Conservation (phyloP, 2,113 vertebrate species). For the Tapirus terrestris region DNA sequence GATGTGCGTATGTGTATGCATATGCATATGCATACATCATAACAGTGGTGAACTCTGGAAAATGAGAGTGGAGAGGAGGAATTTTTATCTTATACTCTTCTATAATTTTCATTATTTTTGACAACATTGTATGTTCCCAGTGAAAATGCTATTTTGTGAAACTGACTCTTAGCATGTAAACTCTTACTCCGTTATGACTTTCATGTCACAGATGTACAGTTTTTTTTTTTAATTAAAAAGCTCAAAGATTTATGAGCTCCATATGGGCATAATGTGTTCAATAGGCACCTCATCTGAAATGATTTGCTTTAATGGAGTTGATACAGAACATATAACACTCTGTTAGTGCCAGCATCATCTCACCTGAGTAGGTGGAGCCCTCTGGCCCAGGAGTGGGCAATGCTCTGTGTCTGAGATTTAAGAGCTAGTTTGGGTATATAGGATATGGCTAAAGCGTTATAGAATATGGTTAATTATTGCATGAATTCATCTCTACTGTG, state of each 20-base stretch:
- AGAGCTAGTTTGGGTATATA: background rate
- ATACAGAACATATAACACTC: background rate
- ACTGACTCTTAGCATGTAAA: slow-evolving; percentile 77
- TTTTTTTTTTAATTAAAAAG: background rate
- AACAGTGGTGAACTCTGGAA: background rate
- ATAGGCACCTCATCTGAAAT: background rate
- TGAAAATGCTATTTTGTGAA: slow-evolving; percentile 79
- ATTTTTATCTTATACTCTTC: background rate
- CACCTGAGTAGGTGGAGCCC: background rate
- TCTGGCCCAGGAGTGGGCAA: background rate
- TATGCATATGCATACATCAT: background rate
- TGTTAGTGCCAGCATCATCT: background rate
- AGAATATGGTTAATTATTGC: background rate
- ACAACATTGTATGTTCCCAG: slow-evolving; percentile 57
- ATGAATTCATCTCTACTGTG: background rate
- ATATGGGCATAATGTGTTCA: background rate
- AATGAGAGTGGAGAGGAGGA: background rate
- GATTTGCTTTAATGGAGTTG: background rate
- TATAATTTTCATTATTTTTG: slow-evolving; percentile 16
- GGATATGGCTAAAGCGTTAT: background rate
- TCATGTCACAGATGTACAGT: slow-evolving; percentile 69
- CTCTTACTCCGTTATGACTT: slow-evolving; percentile 70
- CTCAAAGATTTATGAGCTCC: background rate
- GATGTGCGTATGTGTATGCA: too few species aligned
- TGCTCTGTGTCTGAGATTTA: background rate